These are phyloP conservation scores for Pygocentrus nattereri DNA, from an alignment of 2,797 vertebrate genomes.

Conservation along the genomic window DNA sequence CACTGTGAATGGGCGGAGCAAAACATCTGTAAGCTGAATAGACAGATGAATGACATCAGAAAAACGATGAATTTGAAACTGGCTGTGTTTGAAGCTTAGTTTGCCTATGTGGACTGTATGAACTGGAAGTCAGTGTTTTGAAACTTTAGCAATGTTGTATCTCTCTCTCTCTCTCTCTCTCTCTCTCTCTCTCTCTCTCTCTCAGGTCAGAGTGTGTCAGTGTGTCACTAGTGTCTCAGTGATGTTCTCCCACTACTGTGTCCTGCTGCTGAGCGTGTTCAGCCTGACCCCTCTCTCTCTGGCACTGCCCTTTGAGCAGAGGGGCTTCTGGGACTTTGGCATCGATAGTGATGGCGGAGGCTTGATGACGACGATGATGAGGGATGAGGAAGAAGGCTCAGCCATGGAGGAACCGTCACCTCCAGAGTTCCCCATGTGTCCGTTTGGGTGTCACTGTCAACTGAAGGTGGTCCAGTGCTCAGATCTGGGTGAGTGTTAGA, in stretches of 20 bases:
- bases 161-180: not conserved
- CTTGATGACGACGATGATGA: constrained; percentile 78
- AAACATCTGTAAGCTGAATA: no score
- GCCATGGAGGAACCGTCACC: constrained; percentile 61
- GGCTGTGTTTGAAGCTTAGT: no score
- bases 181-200: not conserved
- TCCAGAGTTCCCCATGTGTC: constrained; percentile 77
- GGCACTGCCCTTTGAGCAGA: constrained; percentile 89
- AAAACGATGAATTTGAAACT: no score
- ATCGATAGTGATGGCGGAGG: constrained; percentile 79
- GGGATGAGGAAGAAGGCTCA: constrained; percentile 88
- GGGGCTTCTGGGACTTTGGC: constrained; percentile 90
- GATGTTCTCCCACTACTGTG: constrained; percentile 72
- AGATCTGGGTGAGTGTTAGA: constrained; percentile 84
- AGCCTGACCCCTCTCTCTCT: constrained; percentile 73
- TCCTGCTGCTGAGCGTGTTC: constrained; percentile 75
- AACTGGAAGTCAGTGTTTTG: no score
- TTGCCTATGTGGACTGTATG: no score
- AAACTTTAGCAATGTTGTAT: not conserved
- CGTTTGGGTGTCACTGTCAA: constrained; percentile 92
- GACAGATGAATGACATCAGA: no score
- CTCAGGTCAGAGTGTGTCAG: constrained; percentile 53
- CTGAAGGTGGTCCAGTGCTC: constrained; percentile 90
- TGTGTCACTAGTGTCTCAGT: constrained; percentile 35
- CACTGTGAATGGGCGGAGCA: no score